Evolutionary conservation across 1,140 invertebrate genomes (phyloP).

Genomic region (Ceratina australensis): DNA sequence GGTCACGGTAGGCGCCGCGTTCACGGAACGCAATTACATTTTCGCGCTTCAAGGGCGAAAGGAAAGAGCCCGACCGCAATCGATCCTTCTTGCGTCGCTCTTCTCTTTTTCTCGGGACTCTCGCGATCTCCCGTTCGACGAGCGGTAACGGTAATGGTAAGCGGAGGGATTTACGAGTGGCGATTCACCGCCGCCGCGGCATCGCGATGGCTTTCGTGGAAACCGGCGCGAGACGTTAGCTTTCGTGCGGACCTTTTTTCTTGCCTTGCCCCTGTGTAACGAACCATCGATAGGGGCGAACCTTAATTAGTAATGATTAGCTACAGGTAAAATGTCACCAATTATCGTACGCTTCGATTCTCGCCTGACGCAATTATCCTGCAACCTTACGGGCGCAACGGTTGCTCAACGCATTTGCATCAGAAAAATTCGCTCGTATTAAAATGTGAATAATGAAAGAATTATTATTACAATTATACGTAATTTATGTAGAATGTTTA

Average conservation of each 20-base stretch:
- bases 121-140: background rate
- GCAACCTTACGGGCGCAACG: no score
- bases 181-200: conserved; percentile 54
- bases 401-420: no score
- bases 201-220: conserved; percentile 56
- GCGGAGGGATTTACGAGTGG: conserved; percentile 69
- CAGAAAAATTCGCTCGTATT: no score
- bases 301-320: conserved; percentile 52
- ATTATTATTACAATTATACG: no score
- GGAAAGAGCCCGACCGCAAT: background rate
- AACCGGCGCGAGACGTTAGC: conserved; percentile 48
- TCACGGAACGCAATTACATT: conserved; percentile 53
- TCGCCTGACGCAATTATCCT: conserved; percentile 54
- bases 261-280: conserved; percentile 25
- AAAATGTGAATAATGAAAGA: no score
- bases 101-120: no score
- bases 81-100: background rate
- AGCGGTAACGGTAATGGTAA: conserved; percentile 71
- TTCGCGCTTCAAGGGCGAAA: conserved; percentile 57
- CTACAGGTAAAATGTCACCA: conserved; percentile 45
- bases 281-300: conserved; percentile 55
- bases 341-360: conserved; percentile 1
- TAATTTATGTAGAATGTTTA: no score
- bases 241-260: conserved; percentile 39
- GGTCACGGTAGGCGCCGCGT: conserved; percentile 52